phyloP scores from a whole-genome alignment of 1,140 invertebrate species.

The Heliconius hewitsoni region DNA sequence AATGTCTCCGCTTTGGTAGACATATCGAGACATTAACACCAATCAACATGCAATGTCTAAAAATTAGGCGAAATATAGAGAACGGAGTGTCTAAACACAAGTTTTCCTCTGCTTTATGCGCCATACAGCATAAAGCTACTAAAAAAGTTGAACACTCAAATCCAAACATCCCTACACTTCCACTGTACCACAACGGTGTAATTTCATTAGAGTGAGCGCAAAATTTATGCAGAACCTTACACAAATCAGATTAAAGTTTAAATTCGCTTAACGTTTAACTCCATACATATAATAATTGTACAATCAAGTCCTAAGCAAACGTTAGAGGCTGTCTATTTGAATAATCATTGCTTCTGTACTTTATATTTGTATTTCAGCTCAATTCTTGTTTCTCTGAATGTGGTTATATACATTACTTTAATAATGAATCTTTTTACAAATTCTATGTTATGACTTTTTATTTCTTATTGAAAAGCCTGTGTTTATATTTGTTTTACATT shows the following conservation, averaged over 20 bases:
- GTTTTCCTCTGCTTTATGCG: too few species aligned
- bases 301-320: slow-evolving; percentile 66
- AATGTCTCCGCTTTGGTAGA: too few species aligned
- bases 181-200: not conserved
- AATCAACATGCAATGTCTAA: not conserved
- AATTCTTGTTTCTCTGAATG: slow-evolving; percentile 45
- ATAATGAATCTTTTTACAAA: not conserved
- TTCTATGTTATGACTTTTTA: not conserved
- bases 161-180: not conserved
- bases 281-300: slow-evolving; percentile 49
- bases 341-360: slow-evolving; percentile 57
- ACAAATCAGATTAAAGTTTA: slow-evolving; percentile 40
- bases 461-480: not conserved
- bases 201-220: not conserved
- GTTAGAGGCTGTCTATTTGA: slow-evolving; percentile 57
- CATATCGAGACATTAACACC: too few species aligned
- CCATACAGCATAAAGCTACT: not conserved
- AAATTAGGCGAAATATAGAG: not conserved
- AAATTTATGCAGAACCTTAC: slow-evolving; percentile 21
- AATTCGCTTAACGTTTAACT: slow-evolving; percentile 40
- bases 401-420: not conserved
- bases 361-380: slow-evolving; percentile 53
- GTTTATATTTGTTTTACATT: too few species aligned
- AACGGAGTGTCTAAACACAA: too few species aligned
- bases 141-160: not conserved